Evolutionary conservation across 1,140 invertebrate genomes (phyloP).

Genomic region (Caenorhabditis briggsae): DNA sequence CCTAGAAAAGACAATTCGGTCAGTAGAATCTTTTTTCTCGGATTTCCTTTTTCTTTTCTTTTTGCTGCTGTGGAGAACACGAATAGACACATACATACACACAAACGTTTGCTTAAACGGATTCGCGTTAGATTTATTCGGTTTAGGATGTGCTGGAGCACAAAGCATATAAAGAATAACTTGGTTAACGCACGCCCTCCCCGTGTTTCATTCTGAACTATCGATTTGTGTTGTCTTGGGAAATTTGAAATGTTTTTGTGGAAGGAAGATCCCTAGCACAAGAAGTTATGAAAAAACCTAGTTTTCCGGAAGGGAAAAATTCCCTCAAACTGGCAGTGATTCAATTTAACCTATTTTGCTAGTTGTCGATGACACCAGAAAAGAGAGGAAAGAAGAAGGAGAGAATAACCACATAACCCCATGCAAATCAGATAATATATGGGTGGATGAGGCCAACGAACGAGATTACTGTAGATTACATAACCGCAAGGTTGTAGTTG

Average conservation of each 20-base stretch:
- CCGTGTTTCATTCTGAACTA: conserved; percentile 43
- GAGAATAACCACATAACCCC: conserved; percentile 13
- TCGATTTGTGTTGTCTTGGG: conserved; percentile 2
- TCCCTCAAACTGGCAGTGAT: conserved; percentile 29
- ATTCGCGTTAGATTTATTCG: conserved; percentile 43
- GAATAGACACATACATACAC: conserved; percentile 35
- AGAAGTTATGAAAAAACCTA: conserved; percentile 37
- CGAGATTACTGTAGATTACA: conserved; percentile 47
- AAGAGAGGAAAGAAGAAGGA: not conserved
- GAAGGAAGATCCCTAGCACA: not conserved
- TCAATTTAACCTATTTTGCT: conserved; percentile 32
- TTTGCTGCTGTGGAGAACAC: conserved; percentile 22
- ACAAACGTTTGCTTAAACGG: conserved; percentile 39
- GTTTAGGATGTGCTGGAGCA: conserved; percentile 53
- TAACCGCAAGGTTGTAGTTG: conserved; percentile 43
- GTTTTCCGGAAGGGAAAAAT: not conserved
- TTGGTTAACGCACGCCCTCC: conserved; percentile 9
- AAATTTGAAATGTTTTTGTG: not conserved
- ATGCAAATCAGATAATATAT: conserved; percentile 37
- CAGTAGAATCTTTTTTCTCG: not conserved
- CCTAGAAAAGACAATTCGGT: conserved; percentile 40
- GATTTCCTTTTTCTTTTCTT: conserved; percentile 26
- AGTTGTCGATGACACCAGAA: conserved; percentile 1
- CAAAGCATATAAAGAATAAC: conserved; percentile 54
- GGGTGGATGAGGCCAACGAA: conserved; percentile 21